A percentile compares a stretch with the other conserved stretches of the same genome.
Evolutionary conservation across 2,113 vertebrate genomes (phyloP).

Genomic region (Polyodon spathula): DNA sequence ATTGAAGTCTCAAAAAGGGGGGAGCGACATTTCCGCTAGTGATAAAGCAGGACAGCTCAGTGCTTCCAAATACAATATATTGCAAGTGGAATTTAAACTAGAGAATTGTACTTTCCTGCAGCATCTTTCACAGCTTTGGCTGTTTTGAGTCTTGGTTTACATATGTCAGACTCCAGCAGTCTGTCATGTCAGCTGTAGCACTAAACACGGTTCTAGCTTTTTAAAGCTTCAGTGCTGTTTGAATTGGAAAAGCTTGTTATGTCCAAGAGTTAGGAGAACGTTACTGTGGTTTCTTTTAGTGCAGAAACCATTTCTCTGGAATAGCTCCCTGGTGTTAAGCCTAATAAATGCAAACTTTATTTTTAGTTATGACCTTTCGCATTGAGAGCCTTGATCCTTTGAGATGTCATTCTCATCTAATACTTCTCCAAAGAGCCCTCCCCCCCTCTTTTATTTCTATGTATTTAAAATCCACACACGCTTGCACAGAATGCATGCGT

Average conservation of each 20-base stretch:
- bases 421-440: slow-evolving; percentile 52
- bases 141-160: neutral
- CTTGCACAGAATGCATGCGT: slow-evolving; percentile 66
- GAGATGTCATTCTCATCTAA: slow-evolving; percentile 59
- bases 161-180: neutral
- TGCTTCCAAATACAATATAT: slow-evolving; percentile 20
- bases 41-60: slow-evolving; percentile 18
- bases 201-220: neutral
- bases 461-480: slow-evolving; percentile 66
- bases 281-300: neutral
- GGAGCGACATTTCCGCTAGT: no score
- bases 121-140: neutral
- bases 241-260: slow-evolving; percentile 1
- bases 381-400: slow-evolving; percentile 49
- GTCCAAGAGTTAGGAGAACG: neutral
- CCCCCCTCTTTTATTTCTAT: slow-evolving; percentile 41
- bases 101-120: slow-evolving; percentile 5
- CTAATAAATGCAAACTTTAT: slow-evolving; percentile 59
- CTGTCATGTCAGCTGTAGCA: neutral
- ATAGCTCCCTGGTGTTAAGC: neutral
- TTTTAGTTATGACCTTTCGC: slow-evolving; percentile 67
- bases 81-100: slow-evolving; percentile 6
- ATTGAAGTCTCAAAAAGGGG: no score
- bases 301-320: neutral
- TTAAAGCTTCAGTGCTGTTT: neutral